These are phyloP conservation scores for Ceyx margarethae DNA, from an alignment of 2,113 vertebrate genomes.

Conservation along the genomic window DNA sequence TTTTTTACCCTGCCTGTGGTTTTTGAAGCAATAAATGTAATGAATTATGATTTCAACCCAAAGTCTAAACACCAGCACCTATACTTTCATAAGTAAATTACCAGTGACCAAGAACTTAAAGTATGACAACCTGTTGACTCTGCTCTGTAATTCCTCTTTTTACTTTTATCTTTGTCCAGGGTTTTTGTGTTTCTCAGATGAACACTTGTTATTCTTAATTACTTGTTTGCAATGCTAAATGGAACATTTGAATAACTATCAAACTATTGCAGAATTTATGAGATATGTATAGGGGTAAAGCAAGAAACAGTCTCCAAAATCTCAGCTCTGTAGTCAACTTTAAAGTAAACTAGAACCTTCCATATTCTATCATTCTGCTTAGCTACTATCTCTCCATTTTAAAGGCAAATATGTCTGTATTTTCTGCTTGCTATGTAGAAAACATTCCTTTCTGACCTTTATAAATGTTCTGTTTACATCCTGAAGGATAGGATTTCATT, in stretches of 20 bases:
- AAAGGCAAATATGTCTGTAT: background rate
- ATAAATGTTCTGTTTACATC: background rate
- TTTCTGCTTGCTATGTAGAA: background rate
- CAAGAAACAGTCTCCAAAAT: background rate
- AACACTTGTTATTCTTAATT: constrained; percentile 1
- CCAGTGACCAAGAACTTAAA: background rate
- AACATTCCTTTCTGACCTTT: constrained; percentile 31
- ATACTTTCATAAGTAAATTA: background rate
- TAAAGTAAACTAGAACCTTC: background rate
- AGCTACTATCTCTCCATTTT: background rate
- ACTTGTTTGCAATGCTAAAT: background rate
- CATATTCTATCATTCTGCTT: background rate
- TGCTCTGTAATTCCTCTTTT: background rate
- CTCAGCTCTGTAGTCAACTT: background rate
- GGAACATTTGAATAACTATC: background rate
- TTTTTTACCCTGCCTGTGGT: background rate
- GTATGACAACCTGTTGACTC: background rate
- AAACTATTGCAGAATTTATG: background rate
- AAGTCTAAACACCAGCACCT: background rate
- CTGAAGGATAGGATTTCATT: constrained; percentile 16
- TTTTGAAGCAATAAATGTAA: background rate
- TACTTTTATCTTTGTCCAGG: background rate
- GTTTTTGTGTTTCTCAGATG: constrained; percentile 3
- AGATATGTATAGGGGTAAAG: background rate
- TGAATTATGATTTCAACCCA: background rate